Percentiles rank a stretch among this genome's conserved stretches.
Evolutionary conservation across 1,140 invertebrate species (phyloP).

Genomic region (Augochlora pura): DNA sequence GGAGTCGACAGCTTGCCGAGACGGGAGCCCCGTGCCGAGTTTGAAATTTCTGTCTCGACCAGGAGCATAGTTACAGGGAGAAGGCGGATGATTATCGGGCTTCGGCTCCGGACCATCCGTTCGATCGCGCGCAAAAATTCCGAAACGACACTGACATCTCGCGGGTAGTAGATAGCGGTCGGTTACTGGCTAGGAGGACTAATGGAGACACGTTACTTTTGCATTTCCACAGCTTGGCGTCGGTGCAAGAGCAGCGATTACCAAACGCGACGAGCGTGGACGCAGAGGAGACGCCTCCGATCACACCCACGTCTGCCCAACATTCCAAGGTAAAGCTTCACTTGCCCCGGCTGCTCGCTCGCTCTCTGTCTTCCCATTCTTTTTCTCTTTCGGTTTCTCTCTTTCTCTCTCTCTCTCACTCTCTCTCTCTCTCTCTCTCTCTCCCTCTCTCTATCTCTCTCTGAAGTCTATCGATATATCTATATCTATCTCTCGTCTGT

Average conservation of each 20-base stretch:
- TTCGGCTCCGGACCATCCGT: too few relatives aligned
- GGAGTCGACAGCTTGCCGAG: too few relatives aligned
- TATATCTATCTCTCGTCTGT: constrained; percentile 10
- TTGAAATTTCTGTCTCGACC: too few relatives aligned
- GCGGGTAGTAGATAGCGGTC: too few relatives aligned
- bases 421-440: background rate
- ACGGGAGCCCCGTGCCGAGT: too few relatives aligned
- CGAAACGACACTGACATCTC: too few relatives aligned
- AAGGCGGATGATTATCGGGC: too few relatives aligned
- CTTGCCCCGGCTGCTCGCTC: constrained; percentile 60
- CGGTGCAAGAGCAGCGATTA: constrained; percentile 95
- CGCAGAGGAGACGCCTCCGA: constrained; percentile 84
- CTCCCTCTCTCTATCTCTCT: constrained; percentile 7
- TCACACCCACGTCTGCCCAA: constrained; percentile 84
- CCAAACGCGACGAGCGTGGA: constrained; percentile 82
- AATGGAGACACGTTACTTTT: background rate
- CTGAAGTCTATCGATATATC: background rate
- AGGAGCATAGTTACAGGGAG: too few relatives aligned
- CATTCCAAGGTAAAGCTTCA: constrained; percentile 84
- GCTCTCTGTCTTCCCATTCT: constrained; percentile 59
- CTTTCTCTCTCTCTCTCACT: constrained; percentile 24
- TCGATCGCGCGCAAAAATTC: too few relatives aligned
- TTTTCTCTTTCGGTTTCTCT: constrained; percentile 32
- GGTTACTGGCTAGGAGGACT: too few relatives aligned
- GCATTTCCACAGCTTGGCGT: constrained; percentile 88